Evolutionary conservation across 2,888 invertebrate genomes (phyloP).

Genomic region (Uropetala carovei): DNA sequence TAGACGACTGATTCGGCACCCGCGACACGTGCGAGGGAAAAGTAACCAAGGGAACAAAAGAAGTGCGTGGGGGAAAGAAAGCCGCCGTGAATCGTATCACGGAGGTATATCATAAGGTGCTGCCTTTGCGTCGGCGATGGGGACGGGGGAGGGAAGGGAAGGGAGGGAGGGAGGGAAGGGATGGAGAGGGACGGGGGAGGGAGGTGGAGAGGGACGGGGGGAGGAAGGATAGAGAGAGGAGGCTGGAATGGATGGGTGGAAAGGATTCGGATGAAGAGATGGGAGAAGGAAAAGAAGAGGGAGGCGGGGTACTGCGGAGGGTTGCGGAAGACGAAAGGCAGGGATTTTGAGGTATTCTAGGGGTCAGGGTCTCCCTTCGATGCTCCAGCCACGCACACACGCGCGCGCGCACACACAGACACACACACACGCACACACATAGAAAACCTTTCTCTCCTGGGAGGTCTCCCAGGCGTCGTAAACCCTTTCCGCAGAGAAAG

Average conservation of each 20-base stretch:
- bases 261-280: not conserved
- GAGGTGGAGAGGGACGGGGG: not conserved
- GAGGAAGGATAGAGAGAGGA: not conserved
- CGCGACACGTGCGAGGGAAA: not conserved
- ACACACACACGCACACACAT: no score
- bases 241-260: not conserved
- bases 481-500: not conserved
- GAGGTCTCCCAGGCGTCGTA: not conserved
- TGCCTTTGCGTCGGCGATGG: not conserved
- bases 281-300: not conserved
- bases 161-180: not conserved
- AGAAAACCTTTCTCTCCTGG: not conserved
- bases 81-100: constrained; percentile 37
- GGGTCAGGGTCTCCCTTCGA: not conserved
- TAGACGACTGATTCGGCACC: not conserved
- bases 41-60: not conserved
- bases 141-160: not conserved
- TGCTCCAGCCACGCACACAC: no score
- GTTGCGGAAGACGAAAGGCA: not conserved
- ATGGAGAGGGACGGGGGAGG: not conserved
- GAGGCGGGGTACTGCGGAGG: not conserved
- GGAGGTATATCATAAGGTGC: constrained; percentile 5
- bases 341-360: not conserved
- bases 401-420: no score
- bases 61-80: not conserved